These are phyloP conservation scores for Leucopsar rothschildi DNA, from an alignment of 2,113 vertebrate species.

Conservation along the genomic window DNA sequence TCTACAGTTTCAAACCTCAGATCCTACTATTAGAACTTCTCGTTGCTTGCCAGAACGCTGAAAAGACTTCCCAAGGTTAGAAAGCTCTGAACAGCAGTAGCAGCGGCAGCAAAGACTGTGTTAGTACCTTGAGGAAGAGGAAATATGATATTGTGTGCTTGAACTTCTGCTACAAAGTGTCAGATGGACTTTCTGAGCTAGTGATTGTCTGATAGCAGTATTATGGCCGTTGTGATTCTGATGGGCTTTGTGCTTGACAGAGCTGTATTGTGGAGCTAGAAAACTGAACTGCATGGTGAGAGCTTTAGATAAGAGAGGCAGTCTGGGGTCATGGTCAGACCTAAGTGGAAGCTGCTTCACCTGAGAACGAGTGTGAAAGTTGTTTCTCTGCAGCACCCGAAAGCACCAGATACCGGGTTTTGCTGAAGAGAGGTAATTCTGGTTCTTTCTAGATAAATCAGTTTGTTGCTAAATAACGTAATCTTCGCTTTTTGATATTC, in stretches of 20 bases:
- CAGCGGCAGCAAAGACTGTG: not conserved
- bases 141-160: fast-evolving
- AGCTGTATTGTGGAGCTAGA: not conserved
- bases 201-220: fast-evolving
- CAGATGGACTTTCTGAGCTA: not conserved
- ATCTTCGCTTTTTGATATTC: not conserved
- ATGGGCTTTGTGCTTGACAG: not conserved
- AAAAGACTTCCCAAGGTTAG: conserved; percentile 18
- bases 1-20: conserved; percentile 22
- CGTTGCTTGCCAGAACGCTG: fast-evolving
- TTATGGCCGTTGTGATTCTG: fast-evolving
- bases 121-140: not conserved
- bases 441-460: not conserved
- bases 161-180: not conserved
- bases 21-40: not conserved
- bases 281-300: not conserved
- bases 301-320: not conserved
- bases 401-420: not conserved
- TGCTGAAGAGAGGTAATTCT: not conserved
- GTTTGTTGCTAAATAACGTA: not conserved
- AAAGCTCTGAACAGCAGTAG: not conserved
- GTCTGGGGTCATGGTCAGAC: not conserved
- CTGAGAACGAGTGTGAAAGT: not conserved
- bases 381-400: not conserved
- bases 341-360: not conserved